Conservation (phyloP, 2,797 vertebrate species). For the Lateolabrax maculatus region DNA sequence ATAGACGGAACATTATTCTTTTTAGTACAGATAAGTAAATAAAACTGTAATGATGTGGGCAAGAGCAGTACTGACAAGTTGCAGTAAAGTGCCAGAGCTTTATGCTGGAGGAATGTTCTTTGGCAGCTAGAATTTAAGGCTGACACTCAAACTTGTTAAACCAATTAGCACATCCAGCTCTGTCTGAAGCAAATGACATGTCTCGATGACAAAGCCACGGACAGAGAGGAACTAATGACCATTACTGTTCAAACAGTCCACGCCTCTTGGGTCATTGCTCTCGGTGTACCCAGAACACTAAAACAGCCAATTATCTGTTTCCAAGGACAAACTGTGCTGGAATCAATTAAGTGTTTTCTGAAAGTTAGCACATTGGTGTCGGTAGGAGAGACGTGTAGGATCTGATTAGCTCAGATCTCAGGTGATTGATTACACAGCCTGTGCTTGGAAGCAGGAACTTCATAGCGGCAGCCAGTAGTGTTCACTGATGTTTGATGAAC, state of each 20-base stretch:
- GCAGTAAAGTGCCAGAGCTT: conserved; percentile 7
- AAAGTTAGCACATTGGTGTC: conserved; percentile 25
- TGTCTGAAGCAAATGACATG: conserved; percentile 40
- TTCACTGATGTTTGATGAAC: conserved; percentile 31
- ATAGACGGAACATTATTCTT: not conserved
- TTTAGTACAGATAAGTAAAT: conserved; percentile 13
- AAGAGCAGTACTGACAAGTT: conserved; percentile 8
- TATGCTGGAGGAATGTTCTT: conserved; percentile 26
- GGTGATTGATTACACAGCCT: conserved; percentile 40
- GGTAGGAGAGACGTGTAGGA: conserved; percentile 19
- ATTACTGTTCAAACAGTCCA: conserved; percentile 36
- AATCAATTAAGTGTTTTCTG: conserved; percentile 53
- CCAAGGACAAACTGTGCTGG: conserved; percentile 30
- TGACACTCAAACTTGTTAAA: conserved; percentile 63
- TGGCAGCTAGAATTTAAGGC: conserved; percentile 52
- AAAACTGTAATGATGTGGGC: conserved; percentile 15
- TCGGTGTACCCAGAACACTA: conserved; percentile 20
- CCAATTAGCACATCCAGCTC: conserved; percentile 61
- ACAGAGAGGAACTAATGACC: conserved; percentile 58
- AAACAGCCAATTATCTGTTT: conserved; percentile 65
- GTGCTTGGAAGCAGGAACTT: not conserved
- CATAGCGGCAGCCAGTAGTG: not conserved
- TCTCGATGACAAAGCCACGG: conserved; percentile 41
- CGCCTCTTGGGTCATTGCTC: conserved; percentile 34
- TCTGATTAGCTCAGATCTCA: conserved; percentile 48